A percentile compares a stretch with the other conserved stretches of the same genome.
Conservation (phyloP, 2,113 vertebrate species). For the Copsychus sechellarum region DNA sequence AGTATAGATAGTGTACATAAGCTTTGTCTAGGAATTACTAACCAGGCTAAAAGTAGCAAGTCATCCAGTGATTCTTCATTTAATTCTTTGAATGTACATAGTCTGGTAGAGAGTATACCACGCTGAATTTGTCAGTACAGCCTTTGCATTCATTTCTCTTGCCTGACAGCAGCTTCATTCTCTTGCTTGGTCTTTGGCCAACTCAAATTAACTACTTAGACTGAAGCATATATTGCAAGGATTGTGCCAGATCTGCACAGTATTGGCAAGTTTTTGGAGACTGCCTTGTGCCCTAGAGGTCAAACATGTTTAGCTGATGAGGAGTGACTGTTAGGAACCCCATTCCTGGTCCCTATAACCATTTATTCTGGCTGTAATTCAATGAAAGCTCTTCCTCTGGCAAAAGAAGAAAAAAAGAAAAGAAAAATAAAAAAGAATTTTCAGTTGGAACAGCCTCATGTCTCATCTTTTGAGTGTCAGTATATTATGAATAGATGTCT, state of each 20-base stretch:
- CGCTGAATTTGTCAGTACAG: background rate
- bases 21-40: background rate
- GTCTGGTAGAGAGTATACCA: background rate
- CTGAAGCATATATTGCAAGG: background rate
- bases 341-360: background rate
- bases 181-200: conserved; percentile 21
- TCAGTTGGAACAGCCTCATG: background rate
- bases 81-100: background rate
- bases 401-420: background rate
- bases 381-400: background rate
- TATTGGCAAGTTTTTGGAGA: background rate
- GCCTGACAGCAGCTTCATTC: conserved; percentile 9
- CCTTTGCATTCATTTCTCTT: background rate
- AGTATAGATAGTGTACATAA: background rate
- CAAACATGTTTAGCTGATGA: background rate
- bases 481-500: conserved; percentile 8
- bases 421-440: background rate
- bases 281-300: background rate
- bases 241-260: background rate
- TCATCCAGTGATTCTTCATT: background rate
- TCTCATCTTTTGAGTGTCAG: background rate
- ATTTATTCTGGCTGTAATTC: background rate
- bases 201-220: background rate
- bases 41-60: background rate
- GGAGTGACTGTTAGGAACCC: background rate